Base-by-base conservation (phyloP, 2,888 invertebrate species). In the Euplexia lucipara region DNA sequence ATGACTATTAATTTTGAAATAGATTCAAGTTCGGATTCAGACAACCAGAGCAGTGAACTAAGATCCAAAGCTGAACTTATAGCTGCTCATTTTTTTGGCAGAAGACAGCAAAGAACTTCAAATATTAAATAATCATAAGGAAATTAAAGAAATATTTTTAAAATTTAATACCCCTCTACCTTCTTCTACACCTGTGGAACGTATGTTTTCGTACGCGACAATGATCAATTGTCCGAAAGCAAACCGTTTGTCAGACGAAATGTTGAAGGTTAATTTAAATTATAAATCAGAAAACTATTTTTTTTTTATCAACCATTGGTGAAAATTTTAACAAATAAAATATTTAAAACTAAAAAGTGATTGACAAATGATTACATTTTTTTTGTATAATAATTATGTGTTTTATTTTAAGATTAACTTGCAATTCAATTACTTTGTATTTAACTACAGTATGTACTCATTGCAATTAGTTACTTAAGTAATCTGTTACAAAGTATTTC, bases 1-100 rank as follows among this genome's bases (percentile, higher is more conserved):
- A 66, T 35, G 60, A 60, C 18, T 66, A 48, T 56, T 42, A n/a
- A n/a, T n/a, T n/a, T 65, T 62, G 56, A 61, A 41, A 54, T 56
- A n/a, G 49, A 67, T 51, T 56, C 62, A 32, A 51, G 53, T 62
- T 67, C 66, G 32, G 56, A 67, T 56, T 62, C 66, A 45, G 62
- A 56, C 39, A 45, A 41, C 18, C 62, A 41, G 49, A 51, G 51
- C 49, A 61, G 56, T 62, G 44, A 56, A 0, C 52, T 52, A 53
- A 53, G 51, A 35, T 52, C 44, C 18, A 63, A 57, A 67, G 49
- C 60, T 48, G 47, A 65, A 26, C 34, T 49, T 20, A 48, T 54
- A 54, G 37, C 62, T 20, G 34, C 51, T 37, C 35, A 62, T 30
- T 67, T 56, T 39, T 56, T 67, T n/a, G 26, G 45, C 62, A 57